Evolutionary conservation across 2,113 vertebrate species (phyloP).

Genomic region (Paramisgurnus dabryanus): DNA sequence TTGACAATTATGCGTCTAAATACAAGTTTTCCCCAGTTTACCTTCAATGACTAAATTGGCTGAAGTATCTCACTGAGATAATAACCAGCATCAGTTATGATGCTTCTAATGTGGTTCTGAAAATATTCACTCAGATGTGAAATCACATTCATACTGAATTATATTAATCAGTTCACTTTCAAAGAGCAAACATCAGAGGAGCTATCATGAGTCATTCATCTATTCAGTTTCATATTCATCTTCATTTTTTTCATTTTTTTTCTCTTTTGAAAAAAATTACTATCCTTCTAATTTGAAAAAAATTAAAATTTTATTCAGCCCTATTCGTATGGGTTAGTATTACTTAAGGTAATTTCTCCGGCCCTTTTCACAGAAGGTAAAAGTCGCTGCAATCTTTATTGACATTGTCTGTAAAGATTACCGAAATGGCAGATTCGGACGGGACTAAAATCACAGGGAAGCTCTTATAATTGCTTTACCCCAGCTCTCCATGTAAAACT

Average conservation of each 20-base stretch:
- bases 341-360: too few relatives aligned
- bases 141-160: background rate
- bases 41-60: slow-evolving; percentile 4
- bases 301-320: too few relatives aligned
- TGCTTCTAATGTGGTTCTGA: slow-evolving; percentile 2
- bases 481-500: too few relatives aligned
- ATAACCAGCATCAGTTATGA: slow-evolving; percentile 34
- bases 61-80: slow-evolving; percentile 22
- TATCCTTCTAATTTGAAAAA: too few relatives aligned
- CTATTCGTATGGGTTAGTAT: too few relatives aligned
- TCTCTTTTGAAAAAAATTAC: too few relatives aligned
- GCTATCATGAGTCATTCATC: background rate
- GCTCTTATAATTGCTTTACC: too few relatives aligned
- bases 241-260: background rate
- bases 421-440: too few relatives aligned
- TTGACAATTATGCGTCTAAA: slow-evolving; percentile 23
- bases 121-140: slow-evolving; percentile 14
- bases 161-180: background rate
- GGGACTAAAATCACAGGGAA: too few relatives aligned
- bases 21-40: slow-evolving; percentile 7
- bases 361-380: too few relatives aligned
- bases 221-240: background rate
- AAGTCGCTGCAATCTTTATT: too few relatives aligned
- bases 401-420: too few relatives aligned
- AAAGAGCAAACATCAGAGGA: background rate